Evolutionary conservation across 1,140 invertebrate genomes (phyloP), one percentile per base, ranked within the genome.

Genomic region (Drosophila saltans): DNA sequence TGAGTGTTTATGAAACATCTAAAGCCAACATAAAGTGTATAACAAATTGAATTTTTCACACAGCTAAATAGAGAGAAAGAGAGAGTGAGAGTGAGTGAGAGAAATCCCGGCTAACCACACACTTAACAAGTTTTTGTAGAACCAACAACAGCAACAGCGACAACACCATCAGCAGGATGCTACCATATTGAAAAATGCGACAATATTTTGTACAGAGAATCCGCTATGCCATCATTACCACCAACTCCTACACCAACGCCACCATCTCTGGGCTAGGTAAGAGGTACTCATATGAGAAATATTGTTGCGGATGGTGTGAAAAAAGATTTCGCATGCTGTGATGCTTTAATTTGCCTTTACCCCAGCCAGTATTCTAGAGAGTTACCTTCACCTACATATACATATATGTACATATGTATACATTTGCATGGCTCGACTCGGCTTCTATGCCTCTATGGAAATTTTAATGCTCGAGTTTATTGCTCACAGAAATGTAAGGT

Each of bases 21-120:
- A 88, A 88, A 88, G 84, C 83, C 77, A 83, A 68, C 80, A 83
- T 88, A 88, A 88, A 88, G 84, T 79, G 77, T 80, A 68, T 75
- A 83, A 88, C 83, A 88, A 88, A 88, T 88, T 88, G 84, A 88
- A 88, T 88, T 89, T 88, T 72, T 82, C 80, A 79, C 60, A 48
- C 21, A 56, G 52, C 26, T 28, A 59, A 39, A 59, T 43, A 33
- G 45, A 26, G 26, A 9, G 21, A 36, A 5, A 36, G 33, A 36
- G 33, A 36, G 6, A 36, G 33, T 4, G 33, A n/a, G 41, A 28
- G 9, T 28, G 40, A 63, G n/a, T 16, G 11, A 33, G 41, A 36
- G 61, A 40, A 43, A 36, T 43, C 39, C 62, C 39, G 61, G 63
- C 67, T 77, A 83, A 88, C 83, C 83, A 70, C 72, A 88, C 83